These are phyloP conservation scores for Steatocranus sp. DNA, from an alignment of 2,797 vertebrate species.

Conservation along the genomic window DNA sequence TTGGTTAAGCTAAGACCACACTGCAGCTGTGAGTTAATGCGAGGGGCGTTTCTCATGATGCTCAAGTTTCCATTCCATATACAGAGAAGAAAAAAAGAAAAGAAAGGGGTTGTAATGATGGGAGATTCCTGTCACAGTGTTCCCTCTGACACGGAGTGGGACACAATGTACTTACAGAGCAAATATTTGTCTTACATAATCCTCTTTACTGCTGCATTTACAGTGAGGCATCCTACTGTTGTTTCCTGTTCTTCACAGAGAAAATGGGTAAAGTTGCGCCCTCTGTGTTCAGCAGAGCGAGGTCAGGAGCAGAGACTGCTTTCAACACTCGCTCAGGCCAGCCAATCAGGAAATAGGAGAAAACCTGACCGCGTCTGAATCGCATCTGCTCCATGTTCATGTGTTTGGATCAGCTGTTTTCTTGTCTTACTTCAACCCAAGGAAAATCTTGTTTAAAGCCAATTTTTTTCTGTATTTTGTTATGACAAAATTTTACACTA, in stretches of 20 bases:
- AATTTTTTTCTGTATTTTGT: background rate
- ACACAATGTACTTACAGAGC: background rate
- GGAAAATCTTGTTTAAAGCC: background rate
- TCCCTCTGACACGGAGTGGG: background rate
- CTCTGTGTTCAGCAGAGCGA: slow-evolving; percentile 84
- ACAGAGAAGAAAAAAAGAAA: slow-evolving; percentile 36
- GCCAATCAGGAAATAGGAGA: slow-evolving; percentile 72
- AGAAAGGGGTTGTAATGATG: background rate
- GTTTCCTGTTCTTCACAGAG: slow-evolving; percentile 69
- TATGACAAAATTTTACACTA: background rate
- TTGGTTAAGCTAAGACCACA: background rate
- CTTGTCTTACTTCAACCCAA: background rate
- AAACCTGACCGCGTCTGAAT: background rate
- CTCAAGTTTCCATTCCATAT: slow-evolving; percentile 77
- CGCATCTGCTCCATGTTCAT: background rate
- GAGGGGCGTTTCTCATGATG: slow-evolving; percentile 16
- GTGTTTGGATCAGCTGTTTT: background rate
- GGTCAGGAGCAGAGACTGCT: slow-evolving; percentile 86
- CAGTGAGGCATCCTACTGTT: background rate
- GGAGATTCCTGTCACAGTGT: background rate
- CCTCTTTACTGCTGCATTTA: background rate
- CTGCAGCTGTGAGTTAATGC: slow-evolving; percentile 10
- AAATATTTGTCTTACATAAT: background rate
- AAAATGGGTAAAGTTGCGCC: slow-evolving; percentile 83
- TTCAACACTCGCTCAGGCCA: slow-evolving; percentile 77